Evolutionary conservation across 2,113 vertebrate species (phyloP), one percentile per base, ranked within the genome.

Genomic region (Emydura subglobosa): DNA sequence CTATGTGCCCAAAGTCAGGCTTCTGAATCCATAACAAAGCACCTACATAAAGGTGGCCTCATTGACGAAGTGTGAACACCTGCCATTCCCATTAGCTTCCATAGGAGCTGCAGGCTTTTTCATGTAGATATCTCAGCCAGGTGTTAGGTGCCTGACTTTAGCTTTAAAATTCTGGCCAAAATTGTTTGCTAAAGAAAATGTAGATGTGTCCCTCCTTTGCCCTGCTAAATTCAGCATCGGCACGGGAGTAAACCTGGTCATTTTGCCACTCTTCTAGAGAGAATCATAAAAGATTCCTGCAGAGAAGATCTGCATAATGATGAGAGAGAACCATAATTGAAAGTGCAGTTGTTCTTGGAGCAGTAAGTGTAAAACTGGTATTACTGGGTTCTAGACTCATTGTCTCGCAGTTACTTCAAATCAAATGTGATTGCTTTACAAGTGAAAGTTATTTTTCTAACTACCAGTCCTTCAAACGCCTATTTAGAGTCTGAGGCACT

Each of bases 61-160:
- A 29, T 82, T 82, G 27, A 39, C 51, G 7, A 82, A 55, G 11
- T n/a, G 49, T 44, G 39, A 82, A 50, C 80, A 61, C 59, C 50
- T 82, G 83, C 44, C 76, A 12, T n/a, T 76, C 31, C 51, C 85
- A 83, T 1, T 49, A 84, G 59, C 24, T 86, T 44, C 13, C 25
- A 83, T 81, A 89, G 61, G 78, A 93, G 85, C 16, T 85, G 11
- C 42, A 4, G 89, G 10, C 6, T 72, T 94, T 91, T 92, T 24
- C 85, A 89, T 84, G 90, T 61, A 91, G 89, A 92, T 80, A 47
- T n/a, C 91, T 89, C 85, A 93, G 59, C 91, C 79, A 88, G 93
- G 90, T 79, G 31, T 82, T 61, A 86, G 10, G 29, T 86, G 95
- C 94, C 90, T 89, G 83, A 34, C 59, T 95, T 91, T 57, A 91